Conservation (phyloP, 2,113 vertebrate species). For the Malaclemys terrapin region DNA sequence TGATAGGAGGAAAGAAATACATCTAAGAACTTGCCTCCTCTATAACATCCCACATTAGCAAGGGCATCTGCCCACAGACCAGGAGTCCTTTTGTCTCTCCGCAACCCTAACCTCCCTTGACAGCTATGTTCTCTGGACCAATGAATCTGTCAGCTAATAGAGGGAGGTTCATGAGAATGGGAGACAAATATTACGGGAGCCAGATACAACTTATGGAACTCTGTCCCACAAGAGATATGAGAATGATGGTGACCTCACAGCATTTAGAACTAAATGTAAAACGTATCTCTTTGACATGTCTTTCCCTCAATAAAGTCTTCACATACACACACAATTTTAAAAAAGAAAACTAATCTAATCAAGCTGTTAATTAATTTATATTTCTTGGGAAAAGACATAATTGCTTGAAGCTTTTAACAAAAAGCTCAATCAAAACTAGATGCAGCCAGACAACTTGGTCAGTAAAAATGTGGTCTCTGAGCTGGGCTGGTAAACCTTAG, state of each 20-base stretch:
- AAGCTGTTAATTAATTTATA: not conserved
- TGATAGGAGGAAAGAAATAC: conserved; percentile 39
- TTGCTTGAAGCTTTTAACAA: not conserved
- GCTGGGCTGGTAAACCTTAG: not conserved
- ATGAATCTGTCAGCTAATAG: conserved; percentile 23
- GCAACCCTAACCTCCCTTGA: conserved; percentile 47
- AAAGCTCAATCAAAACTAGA: not conserved
- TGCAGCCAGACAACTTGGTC: not conserved
- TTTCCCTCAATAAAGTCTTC: not conserved
- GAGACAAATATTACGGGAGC: not conserved
- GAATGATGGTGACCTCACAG: not conserved
- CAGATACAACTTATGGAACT: not conserved
- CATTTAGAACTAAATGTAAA: not conserved
- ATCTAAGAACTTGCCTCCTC: conserved; percentile 43
- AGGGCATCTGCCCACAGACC: conserved; percentile 68
- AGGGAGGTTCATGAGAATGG: not conserved
- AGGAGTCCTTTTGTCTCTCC: conserved; percentile 65
- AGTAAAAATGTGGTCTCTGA: not conserved
- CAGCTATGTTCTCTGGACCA: not conserved
- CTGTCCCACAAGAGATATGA: not conserved
- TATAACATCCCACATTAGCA: conserved; percentile 47
- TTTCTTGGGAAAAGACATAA: not conserved
- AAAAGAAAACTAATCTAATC: not conserved
- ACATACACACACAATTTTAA: not conserved
- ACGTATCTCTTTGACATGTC: not conserved